Base-by-base conservation (phyloP, 1,140 invertebrate genomes). In the Telenomus remus region DNA sequence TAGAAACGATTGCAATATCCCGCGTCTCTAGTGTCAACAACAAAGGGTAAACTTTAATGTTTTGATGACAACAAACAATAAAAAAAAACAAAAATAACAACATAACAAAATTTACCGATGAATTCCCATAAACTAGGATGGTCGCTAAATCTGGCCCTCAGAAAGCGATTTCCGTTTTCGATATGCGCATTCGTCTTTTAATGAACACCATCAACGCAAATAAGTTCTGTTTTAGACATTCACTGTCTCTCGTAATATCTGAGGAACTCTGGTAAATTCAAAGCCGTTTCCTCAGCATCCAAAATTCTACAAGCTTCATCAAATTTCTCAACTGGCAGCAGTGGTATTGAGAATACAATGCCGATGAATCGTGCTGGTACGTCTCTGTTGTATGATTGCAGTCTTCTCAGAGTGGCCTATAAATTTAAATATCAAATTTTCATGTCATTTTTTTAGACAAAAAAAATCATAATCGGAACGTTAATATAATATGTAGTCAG, bases 151-250 rank as follows among this genome's bases (percentile, higher is more conserved):
- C 4, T 5, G 0, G 8, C 12, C 0, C 46, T 27, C 15, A 59
- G 1, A 13, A 48, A 59, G 1, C 56, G 56, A 19, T 59, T 59
- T 0, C 56, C 56, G 12, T 39, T 59, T 42, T 59, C 56, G 0
- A 59, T 59, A 1, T 39, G 44, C 0, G 4, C 19, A 10, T 59
- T 59, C 6, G 56, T 59, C 12, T 34, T 49, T 16, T 48, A 8
- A 0, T 4, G 9, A 48, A 37, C 44, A 11, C 39, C 11, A 19
- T 59, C 15, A 0, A 59, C 56, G n/a, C 33, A 49, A 1, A 59
- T 4, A 7, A 39, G 37, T 9, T 48, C 14, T 3, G 0, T 13
- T 13, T 49, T 49, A 0, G 33, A 27, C 2, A 59, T 13, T 44
- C 56, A 59, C 7, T 19, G 39, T 27, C 13, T 35, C 1, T 47